phyloP scores from a whole-genome alignment of 2,888 invertebrate species.

The Buathra laborator region DNA sequence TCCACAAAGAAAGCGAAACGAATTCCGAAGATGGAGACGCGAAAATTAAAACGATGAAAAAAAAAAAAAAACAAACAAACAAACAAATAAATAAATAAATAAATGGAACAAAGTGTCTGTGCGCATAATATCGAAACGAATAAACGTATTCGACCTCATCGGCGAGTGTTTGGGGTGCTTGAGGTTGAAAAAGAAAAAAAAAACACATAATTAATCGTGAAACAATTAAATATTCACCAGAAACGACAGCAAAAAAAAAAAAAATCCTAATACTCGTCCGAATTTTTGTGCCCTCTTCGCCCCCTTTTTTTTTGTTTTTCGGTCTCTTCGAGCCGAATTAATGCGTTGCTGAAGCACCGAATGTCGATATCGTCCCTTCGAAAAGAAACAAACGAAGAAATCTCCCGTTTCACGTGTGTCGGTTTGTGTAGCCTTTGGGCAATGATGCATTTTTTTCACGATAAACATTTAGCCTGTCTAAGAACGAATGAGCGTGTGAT shows the following conservation, averaged over 20 bases:
- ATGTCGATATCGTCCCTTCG: constrained; percentile 37
- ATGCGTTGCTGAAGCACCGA: constrained; percentile 47
- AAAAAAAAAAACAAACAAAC: neutral
- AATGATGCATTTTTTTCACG: constrained; percentile 40
- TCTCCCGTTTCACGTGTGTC: constrained; percentile 7
- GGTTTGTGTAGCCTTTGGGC: constrained; percentile 1
- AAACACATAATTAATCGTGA: constrained; percentile 48
- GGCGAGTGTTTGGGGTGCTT: constrained; percentile 57
- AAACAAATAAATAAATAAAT: constrained; percentile 31
- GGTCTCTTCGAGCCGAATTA: constrained; percentile 54
- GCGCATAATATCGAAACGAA: constrained; percentile 44
- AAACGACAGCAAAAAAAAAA: constrained; percentile 16
- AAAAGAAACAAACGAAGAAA: constrained; percentile 7
- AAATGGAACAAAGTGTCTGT: constrained; percentile 45
- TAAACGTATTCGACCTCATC: constrained; percentile 42
- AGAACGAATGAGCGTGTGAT: constrained; percentile 45
- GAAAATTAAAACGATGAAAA: constrained; percentile 27
- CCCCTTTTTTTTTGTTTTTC: constrained; percentile 20
- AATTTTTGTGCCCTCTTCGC: constrained; percentile 2
- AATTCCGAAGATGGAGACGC: constrained; percentile 27
- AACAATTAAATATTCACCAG: constrained; percentile 59
- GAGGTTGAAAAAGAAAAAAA: constrained; percentile 22
- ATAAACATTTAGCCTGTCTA: constrained; percentile 37
- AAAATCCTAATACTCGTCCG: constrained; percentile 24
- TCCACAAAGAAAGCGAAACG: neutral